phyloP scores from a whole-genome alignment of 2,797 vertebrate species.

The Chelidonichthys spinosus region DNA sequence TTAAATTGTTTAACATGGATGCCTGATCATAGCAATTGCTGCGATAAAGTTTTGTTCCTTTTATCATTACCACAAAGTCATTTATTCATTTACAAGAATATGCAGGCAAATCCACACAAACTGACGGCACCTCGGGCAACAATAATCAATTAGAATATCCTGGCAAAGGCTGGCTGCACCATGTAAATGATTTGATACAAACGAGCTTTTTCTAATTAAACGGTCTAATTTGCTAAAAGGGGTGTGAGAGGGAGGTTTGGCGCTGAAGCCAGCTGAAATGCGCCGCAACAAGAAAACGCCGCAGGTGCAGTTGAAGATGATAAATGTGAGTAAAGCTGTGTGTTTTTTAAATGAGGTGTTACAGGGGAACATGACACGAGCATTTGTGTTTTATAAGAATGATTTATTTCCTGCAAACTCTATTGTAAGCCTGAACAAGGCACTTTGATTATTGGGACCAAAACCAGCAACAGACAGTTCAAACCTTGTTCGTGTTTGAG shows the following conservation, averaged over 20 bases:
- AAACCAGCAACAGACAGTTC: slow-evolving; percentile 25
- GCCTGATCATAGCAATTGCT: slow-evolving; percentile 32
- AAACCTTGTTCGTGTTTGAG: slow-evolving; percentile 12
- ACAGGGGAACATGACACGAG: slow-evolving; percentile 56
- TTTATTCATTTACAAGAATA: slow-evolving; percentile 57
- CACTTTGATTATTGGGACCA: slow-evolving; percentile 25
- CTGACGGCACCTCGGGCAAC: slow-evolving; percentile 77
- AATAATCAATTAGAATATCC: slow-evolving; percentile 85
- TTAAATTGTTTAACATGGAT: slow-evolving; percentile 10
- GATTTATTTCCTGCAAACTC: slow-evolving; percentile 62
- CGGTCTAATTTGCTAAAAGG: slow-evolving; percentile 83
- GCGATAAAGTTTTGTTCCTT: slow-evolving; percentile 55
- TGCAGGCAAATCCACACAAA: slow-evolving; percentile 37
- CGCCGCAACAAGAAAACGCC: slow-evolving; percentile 60
- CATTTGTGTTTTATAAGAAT: slow-evolving; percentile 59
- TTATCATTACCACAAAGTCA: slow-evolving; percentile 64
- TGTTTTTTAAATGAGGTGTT: slow-evolving; percentile 71
- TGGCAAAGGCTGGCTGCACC: slow-evolving; percentile 81
- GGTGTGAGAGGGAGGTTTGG: slow-evolving; percentile 71
- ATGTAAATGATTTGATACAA: slow-evolving; percentile 86
- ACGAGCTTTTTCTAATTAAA: slow-evolving; percentile 87
- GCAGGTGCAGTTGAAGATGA: slow-evolving; percentile 70
- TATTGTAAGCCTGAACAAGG: slow-evolving; percentile 37
- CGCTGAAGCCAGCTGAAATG: slow-evolving; percentile 61
- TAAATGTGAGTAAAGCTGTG: slow-evolving; percentile 67